Base-by-base conservation (phyloP, 2,113 vertebrate species). In the Pseudorasbora parva region DNA sequence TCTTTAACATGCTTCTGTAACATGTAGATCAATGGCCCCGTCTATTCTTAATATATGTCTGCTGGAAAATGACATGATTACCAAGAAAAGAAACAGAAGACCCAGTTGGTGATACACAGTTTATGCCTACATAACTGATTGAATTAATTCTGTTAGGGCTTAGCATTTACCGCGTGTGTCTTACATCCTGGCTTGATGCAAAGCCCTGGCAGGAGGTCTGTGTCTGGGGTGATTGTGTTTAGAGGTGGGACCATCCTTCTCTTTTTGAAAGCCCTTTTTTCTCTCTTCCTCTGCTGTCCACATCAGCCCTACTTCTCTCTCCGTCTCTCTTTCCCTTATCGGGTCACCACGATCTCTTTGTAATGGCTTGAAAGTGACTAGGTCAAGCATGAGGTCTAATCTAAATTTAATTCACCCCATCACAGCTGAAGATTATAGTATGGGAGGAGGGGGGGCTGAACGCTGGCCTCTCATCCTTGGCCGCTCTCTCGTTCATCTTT, bases 381-480 rank as follows among this genome's bases (percentile, higher is more conserved):
- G 91, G 89, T 91, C 86, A 89, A 87, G 86, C 88, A 33, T 88
- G 85, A 87, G 78, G 82, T 87, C 82, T 89, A 88, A 92, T 91
- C 82, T 91, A 86, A 89, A 90, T 90, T 91, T 90, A 72, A 85
- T 90, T 91, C 82, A 81, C 72, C 82, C 80, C 27, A 79, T 89
- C 86, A 75, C 72, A 37, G 8, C 80, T 84, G 85, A 81, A 45
- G 62, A 33, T 62, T 66, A 74, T 85, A 41, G 12, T 45, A 47
- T 15, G 25, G 3, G n/a, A 68, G 14, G 9, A 57, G 23, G 56
- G 23, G 56, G 8, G 12, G 33, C 4, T 23, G 62, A 21, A 68
- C n/a, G 15, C 14, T 68, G 27, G n/a, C 6, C 51, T 27, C 17
- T 59, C 8, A 57, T 64, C 41, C 43, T 21, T 78, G 37, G 8